phyloP scores from a whole-genome alignment of 2,888 invertebrate genomes.

The Apantesis nais region DNA sequence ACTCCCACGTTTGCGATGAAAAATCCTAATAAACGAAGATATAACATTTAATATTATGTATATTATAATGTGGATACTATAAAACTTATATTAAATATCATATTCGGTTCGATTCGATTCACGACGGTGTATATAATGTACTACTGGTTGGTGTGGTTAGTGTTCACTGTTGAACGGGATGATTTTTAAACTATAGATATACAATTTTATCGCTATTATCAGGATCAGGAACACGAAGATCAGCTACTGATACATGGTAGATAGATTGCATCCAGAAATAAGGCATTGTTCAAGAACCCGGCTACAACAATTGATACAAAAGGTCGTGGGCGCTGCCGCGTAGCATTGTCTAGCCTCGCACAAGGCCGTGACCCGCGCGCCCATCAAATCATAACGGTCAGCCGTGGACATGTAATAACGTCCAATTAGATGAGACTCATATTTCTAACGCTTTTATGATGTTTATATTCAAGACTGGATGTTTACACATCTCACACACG shows the following conservation, averaged over 20 bases:
- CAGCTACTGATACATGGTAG: neutral
- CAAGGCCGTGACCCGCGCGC: conserved; percentile 42
- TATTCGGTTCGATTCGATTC: too few relatives aligned
- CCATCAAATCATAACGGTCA: conserved; percentile 14
- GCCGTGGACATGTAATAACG: conserved; percentile 19
- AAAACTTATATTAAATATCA: too few relatives aligned
- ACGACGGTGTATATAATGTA: too few relatives aligned
- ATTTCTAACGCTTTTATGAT: conserved; percentile 1
- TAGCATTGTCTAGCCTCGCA: conserved; percentile 30
- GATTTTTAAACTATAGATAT: too few relatives aligned
- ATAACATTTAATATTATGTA: too few relatives aligned
- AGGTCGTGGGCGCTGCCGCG: conserved; percentile 24
- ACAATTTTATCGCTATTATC: neutral
- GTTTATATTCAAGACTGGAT: neutral
- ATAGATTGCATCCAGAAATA: neutral
- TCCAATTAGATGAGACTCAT: neutral
- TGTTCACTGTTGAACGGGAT: too few relatives aligned
- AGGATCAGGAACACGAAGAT: neutral
- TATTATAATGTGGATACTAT: too few relatives aligned
- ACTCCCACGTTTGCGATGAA: neutral
- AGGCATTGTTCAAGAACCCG: neutral
- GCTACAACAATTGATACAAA: neutral
- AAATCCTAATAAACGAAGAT: neutral
- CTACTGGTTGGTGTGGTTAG: too few relatives aligned
- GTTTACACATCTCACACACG: neutral